Evolutionary conservation across 2,113 vertebrate genomes (phyloP).

Genomic region (Malaclemys terrapin): DNA sequence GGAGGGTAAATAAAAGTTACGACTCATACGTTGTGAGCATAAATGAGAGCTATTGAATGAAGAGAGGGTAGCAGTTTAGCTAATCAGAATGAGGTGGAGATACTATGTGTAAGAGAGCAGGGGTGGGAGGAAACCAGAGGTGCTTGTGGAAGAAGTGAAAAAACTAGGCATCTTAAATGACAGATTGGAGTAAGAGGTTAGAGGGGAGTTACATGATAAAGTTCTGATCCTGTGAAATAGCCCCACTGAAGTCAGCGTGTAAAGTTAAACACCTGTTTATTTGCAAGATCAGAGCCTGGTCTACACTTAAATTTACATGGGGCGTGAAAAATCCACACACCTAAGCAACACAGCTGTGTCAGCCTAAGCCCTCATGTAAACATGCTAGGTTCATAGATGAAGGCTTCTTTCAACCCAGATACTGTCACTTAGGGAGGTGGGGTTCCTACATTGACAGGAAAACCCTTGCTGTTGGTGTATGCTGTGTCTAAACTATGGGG

Average conservation of each 20-base stretch:
- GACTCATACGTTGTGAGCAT: neutral
- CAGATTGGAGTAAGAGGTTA: neutral
- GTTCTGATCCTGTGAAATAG: neutral
- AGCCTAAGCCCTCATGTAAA: neutral
- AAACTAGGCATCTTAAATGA: neutral
- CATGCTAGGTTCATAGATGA: neutral
- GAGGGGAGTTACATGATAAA: neutral
- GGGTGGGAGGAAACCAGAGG: neutral
- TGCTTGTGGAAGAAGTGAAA: neutral
- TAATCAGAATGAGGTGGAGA: neutral
- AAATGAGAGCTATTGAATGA: neutral
- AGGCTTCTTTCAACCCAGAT: neutral
- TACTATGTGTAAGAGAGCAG: neutral
- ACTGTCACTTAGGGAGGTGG: neutral
- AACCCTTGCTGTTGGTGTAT: neutral
- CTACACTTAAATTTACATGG: neutral
- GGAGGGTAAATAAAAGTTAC: neutral
- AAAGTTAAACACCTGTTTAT: neutral
- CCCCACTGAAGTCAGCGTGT: rapidly evolving
- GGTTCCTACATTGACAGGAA: neutral
- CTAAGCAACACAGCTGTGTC: neutral
- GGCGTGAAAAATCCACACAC: neutral
- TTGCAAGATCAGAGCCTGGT: neutral
- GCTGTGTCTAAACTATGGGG: too few relatives aligned
- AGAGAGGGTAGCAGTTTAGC: neutral